Evolutionary conservation across 2,888 invertebrate genomes (phyloP).

Genomic region (Mesopsocus fuscifrons): DNA sequence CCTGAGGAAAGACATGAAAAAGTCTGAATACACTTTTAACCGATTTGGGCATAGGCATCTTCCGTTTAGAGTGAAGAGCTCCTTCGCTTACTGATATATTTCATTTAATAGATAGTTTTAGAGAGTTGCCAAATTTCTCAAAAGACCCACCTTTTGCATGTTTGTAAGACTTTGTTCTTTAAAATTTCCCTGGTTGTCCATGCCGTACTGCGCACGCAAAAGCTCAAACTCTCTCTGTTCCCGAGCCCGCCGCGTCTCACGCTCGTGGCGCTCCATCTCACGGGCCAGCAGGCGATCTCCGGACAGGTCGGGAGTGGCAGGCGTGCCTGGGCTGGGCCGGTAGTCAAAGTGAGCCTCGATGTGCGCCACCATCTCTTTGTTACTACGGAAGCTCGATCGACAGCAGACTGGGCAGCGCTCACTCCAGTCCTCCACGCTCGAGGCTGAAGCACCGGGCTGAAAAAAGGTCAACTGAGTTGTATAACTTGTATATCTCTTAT

Average conservation of each 20-base stretch:
- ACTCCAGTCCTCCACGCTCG: constrained; percentile 12
- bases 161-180: constrained; percentile 57
- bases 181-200: constrained; percentile 74
- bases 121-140: too few species aligned
- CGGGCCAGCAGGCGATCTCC: constrained; percentile 31
- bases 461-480: constrained; percentile 12
- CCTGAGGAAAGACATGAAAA: too few species aligned
- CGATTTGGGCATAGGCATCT: too few species aligned
- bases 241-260: constrained; percentile 47
- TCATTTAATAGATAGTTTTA: too few species aligned
- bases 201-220: constrained; percentile 66
- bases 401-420: constrained; percentile 27
- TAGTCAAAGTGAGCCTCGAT: constrained; percentile 62
- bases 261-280: constrained; percentile 34
- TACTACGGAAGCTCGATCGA: constrained; percentile 25
- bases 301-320: constrained; percentile 27
- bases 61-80: too few species aligned
- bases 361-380: constrained; percentile 42
- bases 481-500: too few species aligned
- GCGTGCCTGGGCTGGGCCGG: constrained; percentile 18
- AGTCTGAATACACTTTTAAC: too few species aligned
- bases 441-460: constrained; percentile 13
- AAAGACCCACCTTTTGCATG: constrained; percentile 41
- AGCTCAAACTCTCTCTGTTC: constrained; percentile 68
- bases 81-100: too few species aligned